Evolutionary conservation across 2,113 vertebrate species (phyloP).

Genomic region (mouse (Mus musculus)): DNA sequence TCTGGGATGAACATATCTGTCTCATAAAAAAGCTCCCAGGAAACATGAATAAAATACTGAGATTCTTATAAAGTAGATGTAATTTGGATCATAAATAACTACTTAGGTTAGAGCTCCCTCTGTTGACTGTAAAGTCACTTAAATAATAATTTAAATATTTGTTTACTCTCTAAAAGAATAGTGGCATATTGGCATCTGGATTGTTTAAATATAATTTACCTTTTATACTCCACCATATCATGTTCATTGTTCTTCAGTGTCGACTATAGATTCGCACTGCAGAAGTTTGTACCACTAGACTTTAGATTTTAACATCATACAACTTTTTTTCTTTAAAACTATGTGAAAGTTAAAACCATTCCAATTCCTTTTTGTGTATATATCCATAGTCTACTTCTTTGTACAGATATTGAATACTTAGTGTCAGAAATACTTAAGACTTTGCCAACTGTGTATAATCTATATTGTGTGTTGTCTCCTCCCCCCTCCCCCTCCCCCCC

Average conservation of each 20-base stretch:
- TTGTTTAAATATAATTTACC: constrained; percentile 66
- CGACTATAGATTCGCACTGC: constrained; percentile 5
- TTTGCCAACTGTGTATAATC: neutral
- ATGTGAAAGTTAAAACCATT: constrained; percentile 45
- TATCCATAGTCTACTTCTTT: constrained; percentile 47
- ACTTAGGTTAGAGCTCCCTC: constrained; percentile 77
- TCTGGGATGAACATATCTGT: neutral
- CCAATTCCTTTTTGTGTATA: constrained; percentile 5
- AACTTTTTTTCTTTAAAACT: constrained; percentile 66
- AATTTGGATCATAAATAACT: constrained; percentile 50
- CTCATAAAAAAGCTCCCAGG: neutral
- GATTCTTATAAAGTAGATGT: neutral
- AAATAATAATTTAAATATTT: constrained; percentile 46
- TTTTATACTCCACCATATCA: constrained; percentile 37
- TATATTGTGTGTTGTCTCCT: neutral
- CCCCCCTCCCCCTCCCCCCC: neutral
- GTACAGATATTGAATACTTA: constrained; percentile 45
- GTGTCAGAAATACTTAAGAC: constrained; percentile 38
- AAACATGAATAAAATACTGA: neutral
- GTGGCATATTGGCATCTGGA: neutral
- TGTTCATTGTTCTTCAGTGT: constrained; percentile 38
- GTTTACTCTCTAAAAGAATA: constrained; percentile 50
- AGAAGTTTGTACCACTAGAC: constrained; percentile 22
- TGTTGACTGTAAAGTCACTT: constrained; percentile 69
- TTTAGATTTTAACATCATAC: constrained; percentile 58